Conservation (phyloP, 2,888 invertebrate species). For the Synergus japonicus region DNA sequence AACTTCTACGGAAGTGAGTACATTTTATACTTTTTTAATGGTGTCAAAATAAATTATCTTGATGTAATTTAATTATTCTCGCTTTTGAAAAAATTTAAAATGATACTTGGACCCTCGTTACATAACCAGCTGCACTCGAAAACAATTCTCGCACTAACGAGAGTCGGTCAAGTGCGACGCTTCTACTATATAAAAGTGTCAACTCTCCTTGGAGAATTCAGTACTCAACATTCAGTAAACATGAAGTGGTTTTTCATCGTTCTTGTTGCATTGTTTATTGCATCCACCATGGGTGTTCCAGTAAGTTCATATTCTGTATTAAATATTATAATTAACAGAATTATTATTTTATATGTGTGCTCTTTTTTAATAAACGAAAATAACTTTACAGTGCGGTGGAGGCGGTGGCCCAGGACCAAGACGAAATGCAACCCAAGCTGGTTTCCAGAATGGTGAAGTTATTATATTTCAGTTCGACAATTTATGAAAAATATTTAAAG, state of each 20-base stretch:
- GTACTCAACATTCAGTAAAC: neutral
- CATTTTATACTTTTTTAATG: neutral
- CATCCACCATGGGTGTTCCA: neutral
- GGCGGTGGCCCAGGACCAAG: too few relatives aligned
- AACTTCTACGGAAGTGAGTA: neutral
- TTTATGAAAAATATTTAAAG: too few relatives aligned
- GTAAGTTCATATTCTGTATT: neutral
- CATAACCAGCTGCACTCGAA: neutral
- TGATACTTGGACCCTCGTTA: neutral
- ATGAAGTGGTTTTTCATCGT: slow-evolving; percentile 14
- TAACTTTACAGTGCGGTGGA: too few relatives aligned
- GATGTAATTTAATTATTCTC: neutral
- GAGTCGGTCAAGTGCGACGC: slow-evolving; percentile 2
- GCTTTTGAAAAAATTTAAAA: neutral
- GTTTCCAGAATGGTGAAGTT: too few relatives aligned
- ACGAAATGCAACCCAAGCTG: too few relatives aligned
- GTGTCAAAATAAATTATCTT: neutral
- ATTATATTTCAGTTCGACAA: too few relatives aligned
- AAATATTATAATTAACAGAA: too few relatives aligned
- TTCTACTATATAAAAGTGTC: neutral
- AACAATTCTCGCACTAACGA: slow-evolving; percentile 10
- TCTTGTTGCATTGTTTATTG: neutral
- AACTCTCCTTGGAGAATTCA: slow-evolving; percentile 1
- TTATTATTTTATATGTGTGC: too few relatives aligned
- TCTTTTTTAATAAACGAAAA: too few relatives aligned